Evolutionary conservation across 2,888 invertebrate genomes (phyloP).

Genomic region (Chloroclystis v-ata): DNA sequence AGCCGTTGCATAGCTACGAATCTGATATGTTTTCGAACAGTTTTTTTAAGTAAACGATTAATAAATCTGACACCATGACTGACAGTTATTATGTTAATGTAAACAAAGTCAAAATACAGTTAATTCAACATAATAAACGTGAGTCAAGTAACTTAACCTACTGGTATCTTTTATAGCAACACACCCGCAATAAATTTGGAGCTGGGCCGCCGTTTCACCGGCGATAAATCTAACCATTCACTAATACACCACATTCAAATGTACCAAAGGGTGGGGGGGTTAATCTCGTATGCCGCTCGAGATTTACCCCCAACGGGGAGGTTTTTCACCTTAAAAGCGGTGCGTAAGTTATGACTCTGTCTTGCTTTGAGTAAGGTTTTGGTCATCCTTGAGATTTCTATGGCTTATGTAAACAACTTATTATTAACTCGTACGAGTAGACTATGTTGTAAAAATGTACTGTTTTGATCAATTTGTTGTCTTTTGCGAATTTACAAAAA

Average conservation of each 20-base stretch:
- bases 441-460: no score
- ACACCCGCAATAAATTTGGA: conserved; percentile 53
- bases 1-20: no score
- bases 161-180: conserved; percentile 24
- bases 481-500: no score
- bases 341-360: conserved; percentile 34
- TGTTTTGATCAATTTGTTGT: no score
- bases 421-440: no score
- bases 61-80: no score
- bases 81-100: no score
- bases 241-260: conserved; percentile 73
- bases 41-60: no score
- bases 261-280: conserved; percentile 38
- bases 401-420: no score
- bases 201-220: conserved; percentile 50
- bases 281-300: conserved; percentile 32
- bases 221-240: conserved; percentile 68
- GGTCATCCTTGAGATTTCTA: conserved; percentile 1
- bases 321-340: conserved; percentile 34
- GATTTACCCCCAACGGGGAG: conserved; percentile 21
- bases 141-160: conserved; percentile 19
- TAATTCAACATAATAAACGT: no score
- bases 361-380: conserved; percentile 12
- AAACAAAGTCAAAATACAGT: no score
- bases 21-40: no score